These are phyloP conservation scores for Maniola jurtina DNA, from an alignment of 1,140 invertebrate genomes.

Conservation along the genomic window DNA sequence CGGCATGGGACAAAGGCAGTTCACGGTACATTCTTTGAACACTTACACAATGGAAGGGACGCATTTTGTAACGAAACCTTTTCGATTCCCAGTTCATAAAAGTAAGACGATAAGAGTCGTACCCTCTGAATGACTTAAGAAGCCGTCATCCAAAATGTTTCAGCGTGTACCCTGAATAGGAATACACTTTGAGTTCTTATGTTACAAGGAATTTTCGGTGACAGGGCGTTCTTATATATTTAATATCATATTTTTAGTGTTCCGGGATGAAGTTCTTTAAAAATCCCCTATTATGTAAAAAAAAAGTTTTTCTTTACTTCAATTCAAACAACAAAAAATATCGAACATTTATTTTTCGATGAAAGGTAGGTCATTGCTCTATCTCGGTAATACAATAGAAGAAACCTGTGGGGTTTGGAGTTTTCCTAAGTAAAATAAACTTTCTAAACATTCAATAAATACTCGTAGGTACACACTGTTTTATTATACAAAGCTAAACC, in stretches of 20 bases:
- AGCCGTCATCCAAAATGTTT: slow-evolving; percentile 52
- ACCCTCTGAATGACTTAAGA: slow-evolving; percentile 58
- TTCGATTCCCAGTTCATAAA: slow-evolving; percentile 65
- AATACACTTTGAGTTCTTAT: slow-evolving; percentile 21
- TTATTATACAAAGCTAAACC: no score
- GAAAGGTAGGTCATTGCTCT: no score
- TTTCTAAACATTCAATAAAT: no score
- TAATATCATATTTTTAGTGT: slow-evolving; percentile 6
- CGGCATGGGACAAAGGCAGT: slow-evolving; percentile 5
- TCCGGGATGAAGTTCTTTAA: not conserved
- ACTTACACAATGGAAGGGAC: slow-evolving; percentile 14
- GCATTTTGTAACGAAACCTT: slow-evolving; percentile 37
- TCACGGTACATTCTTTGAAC: not conserved
- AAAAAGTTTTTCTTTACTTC: not conserved
- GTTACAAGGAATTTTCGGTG: slow-evolving; percentile 51
- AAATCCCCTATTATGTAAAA: not conserved
- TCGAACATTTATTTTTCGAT: no score
- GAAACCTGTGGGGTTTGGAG: no score
- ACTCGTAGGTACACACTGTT: no score
- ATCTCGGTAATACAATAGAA: no score
- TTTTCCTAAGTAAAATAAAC: no score
- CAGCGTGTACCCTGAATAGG: slow-evolving; percentile 26
- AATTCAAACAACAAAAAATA: no score
- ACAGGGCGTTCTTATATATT: slow-evolving; percentile 23
- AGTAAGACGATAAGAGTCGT: slow-evolving; percentile 64